These are phyloP conservation scores for Leptobrachium leishanense DNA, from an alignment of 2,113 vertebrate genomes.

Conservation along the genomic window DNA sequence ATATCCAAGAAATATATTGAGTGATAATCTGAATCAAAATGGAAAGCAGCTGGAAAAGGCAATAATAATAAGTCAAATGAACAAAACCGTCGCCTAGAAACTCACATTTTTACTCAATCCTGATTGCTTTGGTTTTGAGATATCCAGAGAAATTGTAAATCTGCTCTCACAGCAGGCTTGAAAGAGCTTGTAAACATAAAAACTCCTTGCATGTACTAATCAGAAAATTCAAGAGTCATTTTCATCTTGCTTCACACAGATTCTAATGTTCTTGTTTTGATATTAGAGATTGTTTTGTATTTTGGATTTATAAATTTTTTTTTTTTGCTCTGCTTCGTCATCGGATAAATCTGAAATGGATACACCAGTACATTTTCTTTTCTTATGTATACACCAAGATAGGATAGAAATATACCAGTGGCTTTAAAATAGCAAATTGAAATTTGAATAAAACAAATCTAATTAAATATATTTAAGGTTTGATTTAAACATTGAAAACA, in stretches of 20 bases:
- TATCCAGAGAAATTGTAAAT: slow-evolving; percentile 33
- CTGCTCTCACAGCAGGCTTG: slow-evolving; percentile 38
- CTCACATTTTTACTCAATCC: slow-evolving; percentile 7
- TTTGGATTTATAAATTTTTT: background rate
- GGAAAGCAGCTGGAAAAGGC: slow-evolving; percentile 29
- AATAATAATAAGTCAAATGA: slow-evolving; percentile 26
- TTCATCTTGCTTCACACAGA: background rate
- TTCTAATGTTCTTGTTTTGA: background rate
- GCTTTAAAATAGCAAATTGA: no score
- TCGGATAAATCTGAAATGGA: no score
- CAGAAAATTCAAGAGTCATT: background rate
- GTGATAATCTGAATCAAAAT: slow-evolving; percentile 9
- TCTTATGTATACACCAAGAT: no score
- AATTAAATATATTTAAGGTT: no score
- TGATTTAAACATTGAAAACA: no score
- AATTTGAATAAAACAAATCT: no score
- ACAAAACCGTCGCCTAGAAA: slow-evolving; percentile 23
- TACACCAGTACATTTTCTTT: no score
- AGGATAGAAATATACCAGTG: no score
- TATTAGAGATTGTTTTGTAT: background rate
- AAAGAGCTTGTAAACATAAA: background rate
- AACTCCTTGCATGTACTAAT: slow-evolving; percentile 8
- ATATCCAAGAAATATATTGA: slow-evolving; percentile 20
- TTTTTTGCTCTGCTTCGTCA: no score
- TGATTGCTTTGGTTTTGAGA: slow-evolving; percentile 9